A percentile compares a stretch with the other conserved stretches of the same genome.
phyloP scores from a whole-genome alignment of 2,797 vertebrate species.

The Eulemur mongoz region DNA sequence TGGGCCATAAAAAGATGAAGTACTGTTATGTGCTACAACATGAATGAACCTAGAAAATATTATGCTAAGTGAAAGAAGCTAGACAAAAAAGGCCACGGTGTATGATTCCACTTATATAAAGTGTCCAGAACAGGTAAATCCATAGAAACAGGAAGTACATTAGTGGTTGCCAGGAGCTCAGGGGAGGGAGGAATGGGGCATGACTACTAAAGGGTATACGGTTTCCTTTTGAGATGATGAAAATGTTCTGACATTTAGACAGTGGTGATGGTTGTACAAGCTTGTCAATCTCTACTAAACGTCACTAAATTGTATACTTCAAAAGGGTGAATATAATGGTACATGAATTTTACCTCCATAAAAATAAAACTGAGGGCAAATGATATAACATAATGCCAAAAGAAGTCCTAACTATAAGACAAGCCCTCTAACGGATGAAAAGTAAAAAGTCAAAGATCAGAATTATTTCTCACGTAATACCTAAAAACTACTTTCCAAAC shows the following conservation, averaged over 20 bases:
- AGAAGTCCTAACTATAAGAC: not conserved
- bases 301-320: not conserved
- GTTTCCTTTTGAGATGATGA: not conserved
- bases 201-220: not conserved
- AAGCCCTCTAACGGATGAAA: not conserved
- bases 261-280: not conserved
- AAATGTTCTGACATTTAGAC: slow-evolving; percentile 5
- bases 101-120: not conserved
- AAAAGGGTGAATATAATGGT: not conserved
- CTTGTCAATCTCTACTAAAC: slow-evolving; percentile 29
- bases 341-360: slow-evolving; percentile 19
- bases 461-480: not conserved
- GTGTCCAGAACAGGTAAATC: not conserved
- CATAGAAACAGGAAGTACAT: not conserved
- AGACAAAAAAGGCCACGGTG: not conserved
- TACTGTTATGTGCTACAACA: not conserved
- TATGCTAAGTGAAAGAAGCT: not conserved
- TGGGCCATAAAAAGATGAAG: not conserved
- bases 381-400: not conserved
- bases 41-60: not conserved
- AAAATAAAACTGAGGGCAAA: slow-evolving; percentile 47
- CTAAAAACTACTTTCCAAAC: not conserved
- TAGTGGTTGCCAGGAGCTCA: not conserved
- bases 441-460: not conserved
- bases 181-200: not conserved